Base-by-base conservation (phyloP, 2,797 vertebrate genomes). In the Urocyon cinereoargenteus region DNA sequence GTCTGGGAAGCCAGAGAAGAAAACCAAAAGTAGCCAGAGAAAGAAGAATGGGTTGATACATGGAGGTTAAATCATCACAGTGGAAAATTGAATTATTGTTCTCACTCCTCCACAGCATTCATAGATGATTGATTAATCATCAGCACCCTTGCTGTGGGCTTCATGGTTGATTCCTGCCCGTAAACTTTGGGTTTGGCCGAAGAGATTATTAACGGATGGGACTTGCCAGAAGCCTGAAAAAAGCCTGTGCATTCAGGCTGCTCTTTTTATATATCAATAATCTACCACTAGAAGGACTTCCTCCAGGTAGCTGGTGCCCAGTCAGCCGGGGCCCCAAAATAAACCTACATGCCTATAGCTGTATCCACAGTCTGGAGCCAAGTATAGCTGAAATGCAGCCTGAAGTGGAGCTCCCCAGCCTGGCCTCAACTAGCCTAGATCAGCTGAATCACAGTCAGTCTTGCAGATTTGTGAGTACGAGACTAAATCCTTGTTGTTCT, bases 181-280 rank as follows among this genome's bases (percentile, higher is more conserved):
- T 90, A 61, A 36, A 77, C 64, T 85, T 53, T 55, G 90, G 40
- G 24, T 90, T 96, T 96, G 79, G 61, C 36, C 61, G 57, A 83
- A 84, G 70, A 81, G 90, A 66, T 57, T 77, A 5, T 73, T 31
- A 79, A 40, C 91, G 68, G 68, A 31, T 49, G 36, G 73, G 21
- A 34, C 26, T n/a, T 53, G 68, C 72, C 11, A 19, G 66, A 88
- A 51, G 13, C 12, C 89, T 86, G 92, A 31, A 79, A 79, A 96
- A 18, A 83, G 45, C 59, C 66, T 26, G 21, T 34, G 31, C 45
- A 26, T 73, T 73, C 31, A 57, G 68, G 24, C 31, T 57, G 2
- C 3, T 72, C 36, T 79, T 93, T 79, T 64, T 61, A 70, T 73
- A 12, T 19, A 59, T 61, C 53, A 18, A 34, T 59, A 36, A 90